Percentiles rank a stretch among this genome's conserved stretches.
These are phyloP conservation scores for Cuculus canorus DNA, from an alignment of 2,797 vertebrate genomes.

Conservation along the genomic window DNA sequence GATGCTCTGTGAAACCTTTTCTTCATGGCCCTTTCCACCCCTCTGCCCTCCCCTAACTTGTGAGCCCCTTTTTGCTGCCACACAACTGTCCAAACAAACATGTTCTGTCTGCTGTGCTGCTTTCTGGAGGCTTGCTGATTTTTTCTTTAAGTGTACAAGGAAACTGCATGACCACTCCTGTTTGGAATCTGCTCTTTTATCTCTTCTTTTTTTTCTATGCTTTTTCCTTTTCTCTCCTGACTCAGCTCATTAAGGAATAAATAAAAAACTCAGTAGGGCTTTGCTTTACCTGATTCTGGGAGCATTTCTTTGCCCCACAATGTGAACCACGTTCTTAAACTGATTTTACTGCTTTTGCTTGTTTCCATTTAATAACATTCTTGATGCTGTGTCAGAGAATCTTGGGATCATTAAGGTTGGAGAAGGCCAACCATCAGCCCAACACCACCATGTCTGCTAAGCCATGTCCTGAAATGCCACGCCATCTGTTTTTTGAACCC, in stretches of 20 bases:
- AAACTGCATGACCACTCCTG: conserved; percentile 21
- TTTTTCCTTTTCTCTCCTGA: neutral
- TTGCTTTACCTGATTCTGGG: conserved; percentile 35
- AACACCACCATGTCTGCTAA: no score
- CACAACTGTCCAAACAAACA: neutral
- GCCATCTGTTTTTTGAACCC: no score
- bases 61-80: neutral
- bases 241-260: conserved; percentile 36
- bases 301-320: neutral
- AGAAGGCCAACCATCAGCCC: no score
- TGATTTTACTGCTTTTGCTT: conserved; percentile 17
- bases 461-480: no score
- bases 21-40: neutral
- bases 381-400: neutral
- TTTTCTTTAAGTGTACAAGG: neutral
- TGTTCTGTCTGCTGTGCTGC: neutral
- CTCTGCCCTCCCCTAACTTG: rapidly evolving
- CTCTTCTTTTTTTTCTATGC: neutral
- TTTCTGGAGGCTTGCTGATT: neutral
- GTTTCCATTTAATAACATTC: neutral
- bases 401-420: no score
- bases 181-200: conserved; percentile 25
- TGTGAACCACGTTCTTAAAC: neutral
- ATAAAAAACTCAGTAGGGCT: neutral
- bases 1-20: neutral